Evolutionary conservation across 2,888 invertebrate species (phyloP).

Genomic region (Campoplex capitator): DNA sequence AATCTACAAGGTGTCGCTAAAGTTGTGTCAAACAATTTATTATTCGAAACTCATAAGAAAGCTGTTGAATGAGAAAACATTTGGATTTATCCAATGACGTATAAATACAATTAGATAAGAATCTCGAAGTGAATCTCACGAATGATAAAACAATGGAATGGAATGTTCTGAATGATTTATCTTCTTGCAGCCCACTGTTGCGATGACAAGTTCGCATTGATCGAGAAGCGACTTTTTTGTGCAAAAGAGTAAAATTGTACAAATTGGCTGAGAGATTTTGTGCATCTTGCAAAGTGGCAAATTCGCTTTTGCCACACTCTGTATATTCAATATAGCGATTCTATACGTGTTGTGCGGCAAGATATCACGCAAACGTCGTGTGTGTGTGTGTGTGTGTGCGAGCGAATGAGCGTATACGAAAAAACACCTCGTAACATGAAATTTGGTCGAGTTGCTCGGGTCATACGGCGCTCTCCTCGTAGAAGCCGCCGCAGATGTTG

Average conservation of each 20-base stretch:
- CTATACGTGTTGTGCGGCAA: not conserved
- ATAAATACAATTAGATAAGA: too few species aligned
- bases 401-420: not conserved
- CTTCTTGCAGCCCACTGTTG: too few species aligned
- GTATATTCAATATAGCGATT: not conserved
- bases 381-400: not conserved
- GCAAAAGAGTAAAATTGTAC: too few species aligned
- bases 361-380: not conserved
- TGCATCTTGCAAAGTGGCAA: not conserved
- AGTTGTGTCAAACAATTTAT: not conserved
- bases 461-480: conserved; percentile 71
- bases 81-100: too few species aligned
- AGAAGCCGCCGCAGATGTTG: conserved; percentile 83
- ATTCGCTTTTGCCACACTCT: not conserved
- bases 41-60: too few species aligned
- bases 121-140: too few species aligned
- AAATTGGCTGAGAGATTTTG: not conserved
- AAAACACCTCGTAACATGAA: conserved; percentile 59
- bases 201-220: too few species aligned
- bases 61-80: too few species aligned
- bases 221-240: too few species aligned
- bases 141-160: too few species aligned
- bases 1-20: not conserved
- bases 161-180: too few species aligned
- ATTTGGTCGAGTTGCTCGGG: conserved; percentile 59